Percentiles rank a stretch among this genome's conserved stretches.
Conservation (phyloP, 2,113 vertebrate species). For the Hirundichthys speculiger region DNA sequence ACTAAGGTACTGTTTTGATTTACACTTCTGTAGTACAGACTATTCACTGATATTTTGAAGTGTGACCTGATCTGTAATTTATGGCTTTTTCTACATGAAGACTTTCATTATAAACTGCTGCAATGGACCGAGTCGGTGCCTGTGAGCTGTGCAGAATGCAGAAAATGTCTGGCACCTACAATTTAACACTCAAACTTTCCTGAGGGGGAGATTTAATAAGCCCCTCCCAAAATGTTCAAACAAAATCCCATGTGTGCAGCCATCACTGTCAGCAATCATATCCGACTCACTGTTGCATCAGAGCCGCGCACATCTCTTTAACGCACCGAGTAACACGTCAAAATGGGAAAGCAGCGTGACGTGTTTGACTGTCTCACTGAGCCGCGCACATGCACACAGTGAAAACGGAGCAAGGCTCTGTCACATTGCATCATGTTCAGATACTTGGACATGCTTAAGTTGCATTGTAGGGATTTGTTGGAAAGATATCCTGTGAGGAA, state of each 20-base stretch:
- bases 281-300: background rate
- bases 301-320: background rate
- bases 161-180: no score
- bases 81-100: no score
- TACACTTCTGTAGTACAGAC: no score
- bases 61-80: no score
- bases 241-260: background rate
- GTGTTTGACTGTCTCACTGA: constrained; percentile 41
- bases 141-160: no score
- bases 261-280: background rate
- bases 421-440: constrained; percentile 32
- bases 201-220: no score
- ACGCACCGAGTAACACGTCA: constrained; percentile 24
- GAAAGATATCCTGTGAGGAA: background rate
- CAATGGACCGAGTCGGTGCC: no score
- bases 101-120: no score
- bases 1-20: no score
- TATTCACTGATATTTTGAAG: no score
- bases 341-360: constrained; percentile 14
- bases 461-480: background rate
- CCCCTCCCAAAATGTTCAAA: background rate
- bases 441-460: background rate
- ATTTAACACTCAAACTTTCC: no score
- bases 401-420: constrained; percentile 24
- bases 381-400: constrained; percentile 13